These are phyloP conservation scores for Cherax quadricarinatus DNA, from an alignment of 1,140 invertebrate species.

Conservation along the genomic window DNA sequence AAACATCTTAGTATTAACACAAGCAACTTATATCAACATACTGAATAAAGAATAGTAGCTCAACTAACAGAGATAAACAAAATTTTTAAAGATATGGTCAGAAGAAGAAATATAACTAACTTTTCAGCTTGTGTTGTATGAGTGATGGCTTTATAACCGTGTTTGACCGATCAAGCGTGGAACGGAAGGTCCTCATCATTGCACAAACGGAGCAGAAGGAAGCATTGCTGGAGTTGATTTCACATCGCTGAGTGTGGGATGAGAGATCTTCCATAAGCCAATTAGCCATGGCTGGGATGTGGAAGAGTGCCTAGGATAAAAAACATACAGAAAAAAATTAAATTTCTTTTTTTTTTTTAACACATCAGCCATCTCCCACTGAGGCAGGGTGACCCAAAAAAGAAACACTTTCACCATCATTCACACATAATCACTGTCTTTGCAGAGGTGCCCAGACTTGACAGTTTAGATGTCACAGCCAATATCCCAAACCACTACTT, in stretches of 20 bases:
- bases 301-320: constrained; percentile 84
- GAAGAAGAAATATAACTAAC: constrained; percentile 76
- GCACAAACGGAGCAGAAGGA: constrained; percentile 89
- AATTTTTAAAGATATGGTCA: not conserved
- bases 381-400: too few relatives aligned
- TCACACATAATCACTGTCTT: too few relatives aligned
- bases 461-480: too few relatives aligned
- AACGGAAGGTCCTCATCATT: constrained; percentile 85
- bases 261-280: constrained; percentile 87
- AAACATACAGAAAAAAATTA: not conserved
- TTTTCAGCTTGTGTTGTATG: constrained; percentile 81
- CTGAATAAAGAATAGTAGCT: not conserved
- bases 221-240: constrained; percentile 74
- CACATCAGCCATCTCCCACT: too few relatives aligned
- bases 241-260: constrained; percentile 84
- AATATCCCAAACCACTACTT: too few relatives aligned
- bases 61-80: not conserved
- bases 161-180: constrained; percentile 82
- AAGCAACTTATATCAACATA: not conserved
- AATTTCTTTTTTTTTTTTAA: too few relatives aligned
- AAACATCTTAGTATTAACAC: too few relatives aligned
- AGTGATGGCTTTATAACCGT: constrained; percentile 84
- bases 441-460: too few relatives aligned
- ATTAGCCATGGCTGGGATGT: constrained; percentile 91
- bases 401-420: too few relatives aligned